These are phyloP conservation scores for Tragopan temminckii DNA, from an alignment of 2,797 vertebrate genomes.

Conservation along the genomic window DNA sequence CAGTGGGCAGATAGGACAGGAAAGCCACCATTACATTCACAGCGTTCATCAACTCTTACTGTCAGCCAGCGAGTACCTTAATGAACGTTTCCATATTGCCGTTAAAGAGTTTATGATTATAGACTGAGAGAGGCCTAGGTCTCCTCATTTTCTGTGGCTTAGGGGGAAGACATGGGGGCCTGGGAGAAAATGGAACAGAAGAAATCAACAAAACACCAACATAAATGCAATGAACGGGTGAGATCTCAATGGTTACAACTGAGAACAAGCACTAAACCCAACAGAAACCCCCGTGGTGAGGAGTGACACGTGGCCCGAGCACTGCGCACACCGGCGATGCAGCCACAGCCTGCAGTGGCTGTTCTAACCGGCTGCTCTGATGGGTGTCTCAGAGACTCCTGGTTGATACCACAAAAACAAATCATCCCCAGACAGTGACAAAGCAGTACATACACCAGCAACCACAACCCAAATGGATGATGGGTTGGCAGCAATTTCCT, in stretches of 20 bases:
- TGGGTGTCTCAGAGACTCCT: not conserved
- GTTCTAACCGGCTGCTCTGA: too few species aligned
- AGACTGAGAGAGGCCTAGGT: constrained; percentile 97
- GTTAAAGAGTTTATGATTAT: constrained; percentile 99
- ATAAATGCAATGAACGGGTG: constrained; percentile 72
- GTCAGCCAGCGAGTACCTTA: constrained; percentile 92
- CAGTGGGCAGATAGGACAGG: constrained; percentile 63
- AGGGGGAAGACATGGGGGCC: constrained; percentile 98
- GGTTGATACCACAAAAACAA: too few species aligned
- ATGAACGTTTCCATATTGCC: constrained; percentile 99
- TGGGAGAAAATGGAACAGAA: constrained; percentile 87
- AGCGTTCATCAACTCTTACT: constrained; percentile 82
- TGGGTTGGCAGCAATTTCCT: not conserved
- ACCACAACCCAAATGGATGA: not conserved
- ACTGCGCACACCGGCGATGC: too few species aligned
- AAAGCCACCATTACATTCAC: constrained; percentile 83
- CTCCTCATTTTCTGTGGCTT: constrained; percentile 99
- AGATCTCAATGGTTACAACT: constrained; percentile 21
- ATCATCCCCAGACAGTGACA: not conserved
- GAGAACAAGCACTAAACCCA: not conserved
- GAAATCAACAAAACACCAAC: constrained; percentile 77
- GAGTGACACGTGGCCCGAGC: fast-evolving
- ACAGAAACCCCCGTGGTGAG: not conserved
- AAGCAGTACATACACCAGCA: not conserved
- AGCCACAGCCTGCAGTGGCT: not conserved